phyloP scores from a whole-genome alignment of 1,140 invertebrate species.

The Tetramorium simillimum region DNA sequence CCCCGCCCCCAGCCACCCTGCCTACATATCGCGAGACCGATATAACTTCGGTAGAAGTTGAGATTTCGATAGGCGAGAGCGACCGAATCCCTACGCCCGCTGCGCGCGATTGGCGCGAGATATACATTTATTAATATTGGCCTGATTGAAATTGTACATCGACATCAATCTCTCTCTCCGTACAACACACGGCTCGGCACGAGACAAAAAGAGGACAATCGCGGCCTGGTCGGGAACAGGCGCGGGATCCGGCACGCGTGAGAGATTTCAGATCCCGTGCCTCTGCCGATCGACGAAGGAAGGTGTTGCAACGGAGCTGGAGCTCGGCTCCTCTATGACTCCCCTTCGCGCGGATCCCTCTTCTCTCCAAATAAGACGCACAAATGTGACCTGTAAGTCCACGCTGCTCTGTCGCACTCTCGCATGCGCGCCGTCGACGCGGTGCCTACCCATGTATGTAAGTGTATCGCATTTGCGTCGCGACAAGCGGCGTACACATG shows the following conservation, averaged over 20 bases:
- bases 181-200: too few species aligned
- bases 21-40: background rate
- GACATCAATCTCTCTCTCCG: background rate
- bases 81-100: background rate
- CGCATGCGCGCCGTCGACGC: background rate
- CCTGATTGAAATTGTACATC: background rate
- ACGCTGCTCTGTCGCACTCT: background rate
- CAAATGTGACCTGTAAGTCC: background rate
- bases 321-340: background rate
- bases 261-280: background rate
- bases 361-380: constrained; percentile 20
- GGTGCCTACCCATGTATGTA: background rate
- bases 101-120: background rate
- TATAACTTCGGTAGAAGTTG: constrained; percentile 11
- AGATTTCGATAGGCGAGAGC: background rate
- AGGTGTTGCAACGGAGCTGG: background rate
- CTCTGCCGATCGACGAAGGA: background rate
- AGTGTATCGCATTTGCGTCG: background rate
- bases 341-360: background rate
- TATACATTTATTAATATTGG: background rate
- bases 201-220: background rate
- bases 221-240: background rate
- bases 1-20: background rate
- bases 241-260: background rate
- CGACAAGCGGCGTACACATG: too few species aligned